These are phyloP conservation scores for Umimayanthus chanpuru DNA, from an alignment of 92 coral and sea anemone species.

Conservation along the genomic window DNA sequence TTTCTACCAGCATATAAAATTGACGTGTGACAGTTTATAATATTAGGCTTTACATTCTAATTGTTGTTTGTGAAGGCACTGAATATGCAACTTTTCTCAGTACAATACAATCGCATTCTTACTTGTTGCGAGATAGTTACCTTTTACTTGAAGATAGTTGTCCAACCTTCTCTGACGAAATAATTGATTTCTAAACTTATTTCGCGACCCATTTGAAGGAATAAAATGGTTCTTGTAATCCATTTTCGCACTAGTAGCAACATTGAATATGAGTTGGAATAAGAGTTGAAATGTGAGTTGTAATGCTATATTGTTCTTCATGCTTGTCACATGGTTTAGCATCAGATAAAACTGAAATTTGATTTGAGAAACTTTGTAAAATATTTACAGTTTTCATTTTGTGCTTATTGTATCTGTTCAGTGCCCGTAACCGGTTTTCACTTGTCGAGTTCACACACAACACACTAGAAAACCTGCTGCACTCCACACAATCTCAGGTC, in stretches of 20 bases:
- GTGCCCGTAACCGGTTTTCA: background rate
- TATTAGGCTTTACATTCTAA: background rate
- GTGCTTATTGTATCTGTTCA: background rate
- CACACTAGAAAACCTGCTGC: slow-evolving; percentile 8
- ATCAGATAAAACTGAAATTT: background rate
- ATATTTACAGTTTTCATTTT: background rate
- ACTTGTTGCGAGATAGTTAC: background rate
- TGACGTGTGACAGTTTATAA: background rate
- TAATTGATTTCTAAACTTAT: background rate
- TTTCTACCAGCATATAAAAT: background rate
- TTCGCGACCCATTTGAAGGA: background rate
- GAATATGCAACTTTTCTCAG: background rate
- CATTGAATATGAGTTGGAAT: background rate
- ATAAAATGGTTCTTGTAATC: background rate
- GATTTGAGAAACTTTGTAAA: background rate
- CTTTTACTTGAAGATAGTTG: background rate
- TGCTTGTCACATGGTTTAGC: background rate
- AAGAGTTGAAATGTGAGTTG: background rate
- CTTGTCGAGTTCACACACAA: background rate
- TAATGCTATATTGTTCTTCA: background rate
- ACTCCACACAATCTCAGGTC: background rate
- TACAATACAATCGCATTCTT: background rate
- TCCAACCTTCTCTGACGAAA: slow-evolving; percentile 3
- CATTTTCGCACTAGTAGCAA: background rate
- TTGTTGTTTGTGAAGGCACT: background rate